These are phyloP conservation scores for Helicolenus hilgendorfi DNA, from an alignment of 2,797 vertebrate genomes.

Conservation along the genomic window DNA sequence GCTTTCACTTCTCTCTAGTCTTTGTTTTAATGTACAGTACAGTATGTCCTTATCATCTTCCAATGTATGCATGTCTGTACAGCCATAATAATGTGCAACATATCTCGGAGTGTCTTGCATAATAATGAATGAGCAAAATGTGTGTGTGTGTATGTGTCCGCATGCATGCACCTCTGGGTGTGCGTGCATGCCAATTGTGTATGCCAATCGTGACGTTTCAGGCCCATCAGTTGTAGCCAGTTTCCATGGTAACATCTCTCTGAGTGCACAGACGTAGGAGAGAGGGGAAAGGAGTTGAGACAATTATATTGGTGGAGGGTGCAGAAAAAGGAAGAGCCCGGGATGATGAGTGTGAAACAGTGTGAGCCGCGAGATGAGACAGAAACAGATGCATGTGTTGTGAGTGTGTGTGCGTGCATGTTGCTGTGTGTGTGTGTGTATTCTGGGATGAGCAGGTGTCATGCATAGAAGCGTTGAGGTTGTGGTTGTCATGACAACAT, in stretches of 20 bases:
- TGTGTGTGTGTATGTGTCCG: not conserved
- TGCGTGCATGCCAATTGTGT: constrained; percentile 66
- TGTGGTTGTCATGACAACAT: constrained; percentile 40
- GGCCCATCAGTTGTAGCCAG: constrained; percentile 90
- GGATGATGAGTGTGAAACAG: constrained; percentile 63
- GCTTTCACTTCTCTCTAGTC: not conserved
- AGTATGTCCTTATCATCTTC: not conserved
- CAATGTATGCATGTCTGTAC: not conserved
- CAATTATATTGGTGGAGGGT: constrained; percentile 75
- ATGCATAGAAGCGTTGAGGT: not conserved
- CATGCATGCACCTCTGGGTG: not conserved
- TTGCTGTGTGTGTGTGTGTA: constrained; percentile 12
- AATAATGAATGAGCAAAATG: constrained; percentile 71
- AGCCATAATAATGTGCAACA: constrained; percentile 15
- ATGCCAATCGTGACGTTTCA: constrained; percentile 80
- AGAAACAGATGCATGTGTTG: constrained; percentile 59
- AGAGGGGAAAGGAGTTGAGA: constrained; percentile 71
- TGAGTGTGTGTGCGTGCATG: constrained; percentile 19
- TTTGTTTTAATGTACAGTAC: not conserved
- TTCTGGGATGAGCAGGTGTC: constrained; percentile 21
- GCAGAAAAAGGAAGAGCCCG: constrained; percentile 75
- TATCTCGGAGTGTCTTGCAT: constrained; percentile 60
- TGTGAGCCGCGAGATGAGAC: constrained; percentile 67
- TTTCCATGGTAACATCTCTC: constrained; percentile 91
- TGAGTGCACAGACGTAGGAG: constrained; percentile 82